Percentiles rank a stretch among this genome's conserved stretches.
phyloP scores from a whole-genome alignment of 2,888 invertebrate genomes.

The Oligia latruncula region DNA sequence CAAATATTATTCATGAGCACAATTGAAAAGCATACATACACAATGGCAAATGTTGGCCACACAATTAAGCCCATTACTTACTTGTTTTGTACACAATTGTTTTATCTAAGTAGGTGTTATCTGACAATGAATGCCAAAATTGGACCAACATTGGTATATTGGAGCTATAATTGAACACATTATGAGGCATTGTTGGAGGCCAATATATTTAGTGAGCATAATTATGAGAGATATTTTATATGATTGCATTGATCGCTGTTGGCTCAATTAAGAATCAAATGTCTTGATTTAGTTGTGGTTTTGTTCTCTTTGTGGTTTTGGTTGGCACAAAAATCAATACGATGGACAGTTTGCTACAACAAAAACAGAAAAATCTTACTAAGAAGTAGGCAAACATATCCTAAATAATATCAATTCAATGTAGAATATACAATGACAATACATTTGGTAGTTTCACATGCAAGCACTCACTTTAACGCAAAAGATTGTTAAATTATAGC shows the following conservation, averaged over 20 bases:
- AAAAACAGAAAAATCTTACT: neutral
- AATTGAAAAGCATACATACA: conserved; percentile 16
- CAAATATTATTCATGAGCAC: conserved; percentile 39
- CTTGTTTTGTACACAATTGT: conserved; percentile 13
- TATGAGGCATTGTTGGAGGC: conserved; percentile 51
- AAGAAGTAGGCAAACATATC: neutral
- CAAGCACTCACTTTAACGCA: neutral
- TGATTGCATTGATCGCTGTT: conserved; percentile 52
- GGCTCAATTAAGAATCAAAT: conserved; percentile 58
- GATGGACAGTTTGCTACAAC: neutral
- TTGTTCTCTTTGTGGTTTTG: conserved; percentile 45
- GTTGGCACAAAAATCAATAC: conserved; percentile 1
- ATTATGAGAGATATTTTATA: conserved; percentile 34
- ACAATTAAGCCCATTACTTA: conserved; percentile 17
- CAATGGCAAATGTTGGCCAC: conserved; percentile 25
- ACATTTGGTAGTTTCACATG: neutral
- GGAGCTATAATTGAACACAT: conserved; percentile 31
- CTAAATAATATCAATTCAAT: neutral
- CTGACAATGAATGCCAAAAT: conserved; percentile 23
- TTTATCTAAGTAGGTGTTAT: conserved; percentile 18
- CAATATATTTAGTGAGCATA: conserved; percentile 59
- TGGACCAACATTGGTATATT: conserved; percentile 31
- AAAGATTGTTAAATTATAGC: conserved; percentile 11
- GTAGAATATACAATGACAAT: neutral
- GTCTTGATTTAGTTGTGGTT: conserved; percentile 45